Base-by-base conservation (phyloP, 2,113 vertebrate genomes). In the Holacanthus passer region DNA sequence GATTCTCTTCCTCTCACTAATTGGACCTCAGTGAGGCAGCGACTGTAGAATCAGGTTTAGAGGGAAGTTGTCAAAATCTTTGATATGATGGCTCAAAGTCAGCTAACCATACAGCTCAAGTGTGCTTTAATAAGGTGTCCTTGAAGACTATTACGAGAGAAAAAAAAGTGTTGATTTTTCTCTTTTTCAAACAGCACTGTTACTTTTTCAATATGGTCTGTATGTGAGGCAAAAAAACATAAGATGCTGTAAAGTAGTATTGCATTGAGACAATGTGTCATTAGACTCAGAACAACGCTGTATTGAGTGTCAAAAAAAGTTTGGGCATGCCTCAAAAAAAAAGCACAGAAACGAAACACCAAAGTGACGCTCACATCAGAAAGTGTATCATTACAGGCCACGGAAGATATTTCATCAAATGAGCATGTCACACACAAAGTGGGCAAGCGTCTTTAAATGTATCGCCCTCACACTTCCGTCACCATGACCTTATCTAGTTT, bases 41-140 rank as follows among this genome's bases (percentile, higher is more conserved):
- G 64, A 73, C 62, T 86, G 83, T 64, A 32, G 48, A 73, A 78
- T 87, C 70, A 66, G 73, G 53, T 85, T 85, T 70, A 66, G 60
- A 73, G 83, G 62, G 74, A 81, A 90, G 83, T 87, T 93, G 88
- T 93, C 91, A 93, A 89, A 87, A 88, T 90, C 45, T 85, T 84
- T 91, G 77, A 93, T 91, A 84, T 62, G 77, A 82, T 69, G 84
- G 72, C 82, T 89, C 67, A 91, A 87, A 91, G 77, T 92, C 85
- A 85, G 86, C 87, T 88, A 92, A 89, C 87, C 90, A 87, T 84
- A 85, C 59, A 89, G 70, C 72, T 89, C 79, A 85, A 82, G 79
- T 70, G 75, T 47, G 50, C 78, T 89, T 92, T 94, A 93, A 94
- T 93, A 91, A 91, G 88, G 67, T 81, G 73, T 86, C 77, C 67